phyloP scores from a whole-genome alignment of 2,888 invertebrate species.

The Serrognathus titanus region DNA sequence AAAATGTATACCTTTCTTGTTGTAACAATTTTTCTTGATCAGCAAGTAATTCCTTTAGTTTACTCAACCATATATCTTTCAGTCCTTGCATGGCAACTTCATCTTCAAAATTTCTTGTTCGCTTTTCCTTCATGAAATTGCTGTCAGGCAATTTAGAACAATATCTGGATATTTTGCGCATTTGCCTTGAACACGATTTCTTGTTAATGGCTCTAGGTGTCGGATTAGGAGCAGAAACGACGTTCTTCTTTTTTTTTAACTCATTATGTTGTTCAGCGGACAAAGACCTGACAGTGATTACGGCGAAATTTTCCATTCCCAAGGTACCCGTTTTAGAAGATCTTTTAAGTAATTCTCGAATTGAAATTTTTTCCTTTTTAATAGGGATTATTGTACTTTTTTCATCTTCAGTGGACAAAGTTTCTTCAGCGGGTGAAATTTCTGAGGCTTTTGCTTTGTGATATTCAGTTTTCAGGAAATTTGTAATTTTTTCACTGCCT shows the following conservation, averaged over 20 bases:
- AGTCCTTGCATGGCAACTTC: conserved; percentile 48
- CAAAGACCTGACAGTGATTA: conserved; percentile 10
- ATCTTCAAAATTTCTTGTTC: conserved; percentile 33
- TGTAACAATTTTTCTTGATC: conserved; percentile 58
- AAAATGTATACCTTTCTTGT: conserved; percentile 54
- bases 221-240: background rate
- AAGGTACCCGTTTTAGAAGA: conserved; percentile 9
- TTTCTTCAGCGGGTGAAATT: background rate
- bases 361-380: conserved; percentile 8
- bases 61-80: conserved; percentile 54
- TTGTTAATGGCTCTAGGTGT: background rate
- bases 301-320: conserved; percentile 5
- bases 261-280: conserved; percentile 7
- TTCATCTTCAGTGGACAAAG: background rate
- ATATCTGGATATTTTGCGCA: conserved; percentile 36
- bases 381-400: too few species aligned
- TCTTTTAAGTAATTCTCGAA: conserved; percentile 17
- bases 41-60: conserved; percentile 54
- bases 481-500: conserved; percentile 48
- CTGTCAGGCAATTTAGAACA: conserved; percentile 50
- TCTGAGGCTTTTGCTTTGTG: conserved; percentile 21
- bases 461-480: conserved; percentile 38
- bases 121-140: conserved; percentile 43
- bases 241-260: background rate
- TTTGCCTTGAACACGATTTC: conserved; percentile 9